Percentiles rank a stretch among this genome's conserved stretches.
phyloP scores from a whole-genome alignment of 1,140 invertebrate genomes.

The Drosophila obscura region DNA sequence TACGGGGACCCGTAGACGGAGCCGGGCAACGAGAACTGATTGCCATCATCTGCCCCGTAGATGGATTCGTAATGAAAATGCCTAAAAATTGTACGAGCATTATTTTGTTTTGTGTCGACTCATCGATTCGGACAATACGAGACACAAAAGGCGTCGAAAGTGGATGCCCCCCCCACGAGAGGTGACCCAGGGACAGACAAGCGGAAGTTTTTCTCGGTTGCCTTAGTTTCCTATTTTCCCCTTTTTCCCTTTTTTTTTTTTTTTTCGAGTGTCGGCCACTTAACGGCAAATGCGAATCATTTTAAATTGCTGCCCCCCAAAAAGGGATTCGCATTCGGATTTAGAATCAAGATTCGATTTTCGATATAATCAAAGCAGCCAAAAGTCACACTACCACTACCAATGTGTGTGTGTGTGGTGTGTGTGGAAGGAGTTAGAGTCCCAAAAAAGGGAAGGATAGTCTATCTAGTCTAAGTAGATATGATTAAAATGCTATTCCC shows the following conservation, averaged over 20 bases:
- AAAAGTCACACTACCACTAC: slow-evolving; percentile 37
- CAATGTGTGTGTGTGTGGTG: too few species aligned
- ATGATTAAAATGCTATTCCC: slow-evolving; percentile 38
- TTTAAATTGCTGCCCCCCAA: slow-evolving; percentile 64
- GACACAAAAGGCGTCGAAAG: slow-evolving; percentile 1
- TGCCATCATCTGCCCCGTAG: slow-evolving; percentile 41
- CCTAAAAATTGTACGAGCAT: slow-evolving; percentile 42
- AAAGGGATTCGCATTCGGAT: slow-evolving; percentile 31
- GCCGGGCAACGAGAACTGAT: slow-evolving; percentile 30
- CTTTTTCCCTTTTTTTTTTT: slow-evolving; percentile 9
- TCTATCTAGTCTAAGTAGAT: slow-evolving; percentile 44
- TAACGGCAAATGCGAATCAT: slow-evolving; percentile 78
- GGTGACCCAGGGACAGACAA: slow-evolving; percentile 4
- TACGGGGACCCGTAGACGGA: too few species aligned
- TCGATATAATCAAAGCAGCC: slow-evolving; percentile 51
- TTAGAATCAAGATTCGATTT: slow-evolving; percentile 30
- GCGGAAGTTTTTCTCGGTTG: slow-evolving; percentile 25
- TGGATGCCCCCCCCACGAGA: neutral
- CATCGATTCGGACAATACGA: slow-evolving; percentile 24
- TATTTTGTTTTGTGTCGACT: slow-evolving; percentile 44
- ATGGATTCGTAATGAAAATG: slow-evolving; percentile 57
- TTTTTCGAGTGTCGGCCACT: slow-evolving; percentile 56
- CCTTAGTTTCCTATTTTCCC: slow-evolving; percentile 31
- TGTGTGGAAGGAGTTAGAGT: neutral
- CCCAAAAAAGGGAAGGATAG: slow-evolving; percentile 16